These are phyloP conservation scores for Macaca fascicularis DNA, from an alignment of 2,113 vertebrate species.

Conservation along the genomic window T2T-MFA8v1.1 NC_088385.1:6740501-6741000, in stretches of 20 bases:
- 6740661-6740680: background rate
- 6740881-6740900: background rate
- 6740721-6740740: background rate
- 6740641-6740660: background rate
- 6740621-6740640: background rate
- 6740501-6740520: background rate
- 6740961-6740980: background rate
- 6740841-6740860: background rate
- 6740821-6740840: accelerated
- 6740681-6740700: background rate
- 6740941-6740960: background rate
- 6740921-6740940: background rate
- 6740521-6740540: background rate
- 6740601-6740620: background rate
- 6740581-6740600: background rate
- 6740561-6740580: background rate
- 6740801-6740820: background rate
- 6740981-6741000: accelerated
- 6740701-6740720: background rate
- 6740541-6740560: background rate
- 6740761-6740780: background rate
- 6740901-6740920: accelerated
- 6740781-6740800: background rate
- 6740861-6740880: accelerated
- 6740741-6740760: background rate